These are phyloP conservation scores for Cyphotilapia sp. DNA, from an alignment of 2,113 vertebrate genomes.

Conservation along the genomic window DNA sequence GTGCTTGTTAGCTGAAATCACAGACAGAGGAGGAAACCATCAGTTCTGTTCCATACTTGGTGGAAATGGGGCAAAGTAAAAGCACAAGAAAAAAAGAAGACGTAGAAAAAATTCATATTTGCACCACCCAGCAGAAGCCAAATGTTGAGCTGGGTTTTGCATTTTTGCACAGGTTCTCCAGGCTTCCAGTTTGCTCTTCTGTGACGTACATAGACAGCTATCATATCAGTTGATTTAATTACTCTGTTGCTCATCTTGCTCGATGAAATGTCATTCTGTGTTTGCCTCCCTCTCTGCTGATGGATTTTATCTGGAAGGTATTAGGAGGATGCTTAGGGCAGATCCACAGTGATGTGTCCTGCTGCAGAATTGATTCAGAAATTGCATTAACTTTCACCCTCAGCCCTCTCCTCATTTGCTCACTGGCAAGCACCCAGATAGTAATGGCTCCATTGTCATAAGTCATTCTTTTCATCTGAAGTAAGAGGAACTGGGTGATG, in stretches of 20 bases:
- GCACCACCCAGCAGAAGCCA: background rate
- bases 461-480: conserved; percentile 57
- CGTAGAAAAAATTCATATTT: background rate
- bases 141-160: background rate
- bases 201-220: background rate
- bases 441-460: conserved; percentile 62
- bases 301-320: conserved; percentile 25
- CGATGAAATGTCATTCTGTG: background rate
- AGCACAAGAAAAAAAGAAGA: background rate
- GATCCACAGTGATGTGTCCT: conserved; percentile 36
- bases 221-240: conserved; percentile 27
- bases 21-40: background rate
- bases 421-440: conserved; percentile 50
- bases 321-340: conserved; percentile 18
- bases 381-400: conserved; percentile 64
- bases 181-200: background rate
- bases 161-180: background rate
- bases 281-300: background rate
- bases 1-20: conserved; percentile 14
- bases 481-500: background rate
- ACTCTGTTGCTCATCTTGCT: conserved; percentile 4
- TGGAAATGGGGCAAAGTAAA: background rate
- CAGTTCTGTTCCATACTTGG: background rate
- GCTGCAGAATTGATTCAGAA: conserved; percentile 53
- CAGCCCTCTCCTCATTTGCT: background rate